phyloP scores from a whole-genome alignment of 2,888 invertebrate species.

The Metallyticus violacea region DNA sequence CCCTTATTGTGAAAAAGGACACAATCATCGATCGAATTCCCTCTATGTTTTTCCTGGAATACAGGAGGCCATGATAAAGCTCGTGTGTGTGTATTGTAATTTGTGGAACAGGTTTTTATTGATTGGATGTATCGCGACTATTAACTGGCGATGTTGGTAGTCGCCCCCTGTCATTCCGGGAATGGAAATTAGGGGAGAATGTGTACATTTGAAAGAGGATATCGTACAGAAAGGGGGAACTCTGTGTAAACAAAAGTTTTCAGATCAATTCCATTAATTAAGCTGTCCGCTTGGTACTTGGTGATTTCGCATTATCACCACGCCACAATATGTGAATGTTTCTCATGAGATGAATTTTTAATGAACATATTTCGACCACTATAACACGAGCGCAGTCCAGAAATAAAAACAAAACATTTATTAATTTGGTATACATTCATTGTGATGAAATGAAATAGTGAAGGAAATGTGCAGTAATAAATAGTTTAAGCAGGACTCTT shows the following conservation, averaged over 20 bases:
- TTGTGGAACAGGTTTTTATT: background rate
- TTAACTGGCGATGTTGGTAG: background rate
- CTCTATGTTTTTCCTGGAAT: background rate
- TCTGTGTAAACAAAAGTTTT: background rate
- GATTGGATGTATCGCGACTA: background rate
- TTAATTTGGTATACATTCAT: background rate
- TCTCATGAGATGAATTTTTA: background rate
- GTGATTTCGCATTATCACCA: background rate
- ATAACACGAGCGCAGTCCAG: background rate
- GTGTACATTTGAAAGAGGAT: background rate
- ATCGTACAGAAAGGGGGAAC: background rate
- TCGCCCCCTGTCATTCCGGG: background rate
- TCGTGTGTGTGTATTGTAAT: background rate
- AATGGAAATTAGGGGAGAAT: background rate
- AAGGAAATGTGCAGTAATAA: background rate
- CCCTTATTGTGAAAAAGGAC: background rate
- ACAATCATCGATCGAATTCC: background rate
- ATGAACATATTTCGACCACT: background rate
- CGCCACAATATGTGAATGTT: background rate
- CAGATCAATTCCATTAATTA: background rate
- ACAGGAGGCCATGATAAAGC: background rate
- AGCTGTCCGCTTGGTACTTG: background rate
- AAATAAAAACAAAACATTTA: background rate
- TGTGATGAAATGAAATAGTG: background rate
- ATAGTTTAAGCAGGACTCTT: too few relatives aligned